Evolutionary conservation across 2,888 invertebrate species (phyloP).

Genomic region (Thymelicus lineola): DNA sequence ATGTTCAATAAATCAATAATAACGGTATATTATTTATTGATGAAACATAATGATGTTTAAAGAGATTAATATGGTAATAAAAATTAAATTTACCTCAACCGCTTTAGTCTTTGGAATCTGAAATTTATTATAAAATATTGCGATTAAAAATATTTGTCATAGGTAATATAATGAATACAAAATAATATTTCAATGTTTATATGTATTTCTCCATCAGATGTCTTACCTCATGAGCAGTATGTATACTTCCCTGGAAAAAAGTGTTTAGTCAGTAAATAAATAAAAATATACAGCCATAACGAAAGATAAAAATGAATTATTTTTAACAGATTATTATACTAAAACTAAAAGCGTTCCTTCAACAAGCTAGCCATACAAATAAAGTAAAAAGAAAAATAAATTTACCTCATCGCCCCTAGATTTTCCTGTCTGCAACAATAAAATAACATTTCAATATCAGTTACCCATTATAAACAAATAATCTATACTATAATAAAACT

Average conservation of each 20-base stretch:
- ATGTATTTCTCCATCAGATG: neutral
- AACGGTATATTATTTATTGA: too few relatives aligned
- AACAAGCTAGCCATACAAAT: too few relatives aligned
- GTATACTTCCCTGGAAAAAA: conserved; percentile 13
- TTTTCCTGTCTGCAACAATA: conserved; percentile 63
- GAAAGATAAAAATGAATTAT: too few relatives aligned
- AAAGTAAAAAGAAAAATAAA: conserved; percentile 10
- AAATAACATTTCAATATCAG: neutral
- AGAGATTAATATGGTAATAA: too few relatives aligned
- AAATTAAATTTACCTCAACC: conserved; percentile 19
- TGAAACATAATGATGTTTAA: too few relatives aligned
- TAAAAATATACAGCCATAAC: too few relatives aligned
- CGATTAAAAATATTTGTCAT: too few relatives aligned
- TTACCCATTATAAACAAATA: neutral
- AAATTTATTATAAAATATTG: neutral
- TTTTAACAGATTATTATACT: too few relatives aligned
- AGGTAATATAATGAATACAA: too few relatives aligned
- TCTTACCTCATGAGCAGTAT: conserved; percentile 11
- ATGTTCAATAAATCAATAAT: too few relatives aligned
- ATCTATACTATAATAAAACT: too few relatives aligned
- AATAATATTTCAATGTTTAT: neutral
- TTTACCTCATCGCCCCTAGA: conserved; percentile 68
- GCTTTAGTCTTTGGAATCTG: conserved; percentile 16
- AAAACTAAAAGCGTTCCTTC: too few relatives aligned
- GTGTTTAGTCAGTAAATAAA: neutral